Evolutionary conservation across 2,113 vertebrate genomes (phyloP).

Genomic region (Sminthopsis crassicaudata): DNA sequence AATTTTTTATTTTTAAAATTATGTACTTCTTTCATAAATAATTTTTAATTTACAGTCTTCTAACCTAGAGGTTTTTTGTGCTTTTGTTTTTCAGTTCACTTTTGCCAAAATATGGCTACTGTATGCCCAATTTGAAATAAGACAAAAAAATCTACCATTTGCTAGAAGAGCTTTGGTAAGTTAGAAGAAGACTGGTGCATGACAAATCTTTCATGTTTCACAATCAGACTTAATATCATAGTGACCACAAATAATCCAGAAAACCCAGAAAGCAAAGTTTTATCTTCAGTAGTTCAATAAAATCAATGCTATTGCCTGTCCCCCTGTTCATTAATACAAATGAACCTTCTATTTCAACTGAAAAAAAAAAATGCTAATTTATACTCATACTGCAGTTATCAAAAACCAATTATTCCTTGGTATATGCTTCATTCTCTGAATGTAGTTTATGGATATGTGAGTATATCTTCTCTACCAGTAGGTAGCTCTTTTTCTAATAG

Average conservation of each 20-base stretch:
- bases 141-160: conserved; percentile 95
- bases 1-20: neutral
- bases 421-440: neutral
- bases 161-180: conserved; percentile 95
- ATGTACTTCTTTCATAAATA: no score
- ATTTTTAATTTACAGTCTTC: neutral
- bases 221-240: conserved; percentile 40
- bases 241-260: neutral
- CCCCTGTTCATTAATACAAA: neutral
- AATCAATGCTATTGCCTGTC: neutral
- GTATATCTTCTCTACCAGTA: neutral
- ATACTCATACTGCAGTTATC: neutral
- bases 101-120: conserved; percentile 99
- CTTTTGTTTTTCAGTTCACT: conserved; percentile 90
- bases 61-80: conserved; percentile 22
- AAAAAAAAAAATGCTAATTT: conserved; percentile 5
- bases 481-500: conserved; percentile 26
- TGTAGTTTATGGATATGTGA: neutral
- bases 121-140: conserved; percentile 95
- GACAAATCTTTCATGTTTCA: conserved; percentile 41
- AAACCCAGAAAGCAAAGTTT: neutral
- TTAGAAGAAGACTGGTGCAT: conserved; percentile 55
- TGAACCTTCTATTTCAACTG: neutral
- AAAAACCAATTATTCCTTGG: neutral
- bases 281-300: conserved; percentile 9